Base-by-base conservation (phyloP, 2,888 invertebrate species). In the Pilophorus perplexus region DNA sequence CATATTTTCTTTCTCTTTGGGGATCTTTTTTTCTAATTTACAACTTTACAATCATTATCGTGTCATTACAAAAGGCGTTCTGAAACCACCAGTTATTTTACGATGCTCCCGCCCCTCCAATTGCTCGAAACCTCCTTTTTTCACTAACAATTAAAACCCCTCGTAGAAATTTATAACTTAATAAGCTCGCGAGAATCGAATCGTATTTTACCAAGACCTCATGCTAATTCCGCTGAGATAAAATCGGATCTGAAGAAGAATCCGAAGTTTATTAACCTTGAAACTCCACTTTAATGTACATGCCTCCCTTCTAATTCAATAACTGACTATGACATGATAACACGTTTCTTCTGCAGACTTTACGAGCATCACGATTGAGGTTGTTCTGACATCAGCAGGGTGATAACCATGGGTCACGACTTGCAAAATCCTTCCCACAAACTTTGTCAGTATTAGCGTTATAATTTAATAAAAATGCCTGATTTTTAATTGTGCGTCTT, bases 1-100 rank as follows among this genome's bases (percentile, higher is more conserved):
- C 59, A n/a, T 25, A 20, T 28, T 28, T 18, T 52, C 16, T 18
- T 14, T 3, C 3, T 10, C 4, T 3, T 25, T 12, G 12, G 16
- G 18, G 10, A 8, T 20, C 23, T 22, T 4, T 57, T 57, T 25
- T 59, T 59, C 40, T 59, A 48, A 38, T 59, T 59, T 59, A 59
- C 57, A 59, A 48, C 42, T 37, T 55, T 40, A 59, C 59, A 59
- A 59, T 42, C 59, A 59, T 59, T 59, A 59, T 37, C 33, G 20
- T 59, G 59, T 33, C 59, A 59, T 59, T 59, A 59, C 59, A 59
- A 59, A 38, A 27, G 14, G 40, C 6, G 59, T n/a, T 42, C 28
- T 59, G 38, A 14, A 59, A 16, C 14, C 27, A 42, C 27, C n/a
- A 12, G 16, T 20, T 20, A 48, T 3, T 42, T 59, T 59, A 59